Percentiles rank a stretch among this genome's conserved stretches.
Evolutionary conservation across 2,888 invertebrate genomes (phyloP).

Genomic region (Polyploca ridens): DNA sequence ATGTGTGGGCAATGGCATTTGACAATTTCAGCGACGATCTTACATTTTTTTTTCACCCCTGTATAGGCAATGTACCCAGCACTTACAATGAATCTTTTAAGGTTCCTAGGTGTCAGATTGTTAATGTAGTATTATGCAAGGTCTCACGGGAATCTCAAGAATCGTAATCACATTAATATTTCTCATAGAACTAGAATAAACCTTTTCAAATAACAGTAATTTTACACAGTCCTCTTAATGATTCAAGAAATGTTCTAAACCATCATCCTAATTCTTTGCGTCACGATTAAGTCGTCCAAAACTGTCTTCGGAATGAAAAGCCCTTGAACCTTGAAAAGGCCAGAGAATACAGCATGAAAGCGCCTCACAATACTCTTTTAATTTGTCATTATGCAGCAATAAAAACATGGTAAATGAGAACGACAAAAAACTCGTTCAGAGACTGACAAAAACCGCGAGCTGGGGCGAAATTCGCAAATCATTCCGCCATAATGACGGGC

Average conservation of each 20-base stretch:
- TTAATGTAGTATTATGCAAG: too few species aligned
- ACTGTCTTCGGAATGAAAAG: conserved; percentile 51
- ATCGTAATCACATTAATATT: too few species aligned
- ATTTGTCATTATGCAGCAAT: conserved; percentile 83
- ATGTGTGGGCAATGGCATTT: background rate
- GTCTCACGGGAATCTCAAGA: too few species aligned
- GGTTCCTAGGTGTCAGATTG: too few species aligned
- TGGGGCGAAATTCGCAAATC: conserved; percentile 83
- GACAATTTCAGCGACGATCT: background rate
- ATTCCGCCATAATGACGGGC: conserved; percentile 80
- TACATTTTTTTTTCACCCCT: conserved; percentile 23
- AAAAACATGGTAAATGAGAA: conserved; percentile 82
- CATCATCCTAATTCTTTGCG: conserved; percentile 20
- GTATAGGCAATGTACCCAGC: conserved; percentile 8
- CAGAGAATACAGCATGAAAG: conserved; percentile 76
- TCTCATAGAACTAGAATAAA: too few species aligned
- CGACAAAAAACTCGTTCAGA: conserved; percentile 80
- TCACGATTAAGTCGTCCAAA: conserved; percentile 62
- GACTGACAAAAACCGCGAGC: conserved; percentile 77
- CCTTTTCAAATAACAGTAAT: too few species aligned
- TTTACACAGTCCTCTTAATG: too few species aligned
- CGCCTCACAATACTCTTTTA: conserved; percentile 80
- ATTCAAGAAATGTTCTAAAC: too few species aligned
- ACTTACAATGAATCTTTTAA: too few species aligned
- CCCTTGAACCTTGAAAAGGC: conserved; percentile 66